Conservation (phyloP, 2,797 vertebrate species). For the Synanceia verrucosa region DNA sequence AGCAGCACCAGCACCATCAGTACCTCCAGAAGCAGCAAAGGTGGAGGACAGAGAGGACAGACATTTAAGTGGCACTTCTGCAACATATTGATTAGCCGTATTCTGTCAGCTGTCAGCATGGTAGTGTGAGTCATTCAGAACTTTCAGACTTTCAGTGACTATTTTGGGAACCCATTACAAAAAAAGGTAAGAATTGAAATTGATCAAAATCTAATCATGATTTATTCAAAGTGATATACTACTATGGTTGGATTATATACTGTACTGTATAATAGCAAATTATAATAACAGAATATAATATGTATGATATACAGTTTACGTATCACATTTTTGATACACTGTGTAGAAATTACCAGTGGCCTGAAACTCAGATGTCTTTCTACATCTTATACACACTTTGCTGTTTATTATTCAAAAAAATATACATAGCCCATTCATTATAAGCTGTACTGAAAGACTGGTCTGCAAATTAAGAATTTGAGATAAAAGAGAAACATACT, state of each 20-base stretch:
- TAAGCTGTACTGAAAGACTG: neutral
- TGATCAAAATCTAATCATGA: neutral
- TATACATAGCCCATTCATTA: neutral
- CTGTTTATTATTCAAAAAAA: neutral
- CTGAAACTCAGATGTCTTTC: neutral
- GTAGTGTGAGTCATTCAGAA: slow-evolving; percentile 16
- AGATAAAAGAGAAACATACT: neutral
- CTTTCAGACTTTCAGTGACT: slow-evolving; percentile 30
- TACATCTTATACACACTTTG: neutral
- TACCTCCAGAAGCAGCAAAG: neutral
- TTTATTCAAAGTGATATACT: neutral
- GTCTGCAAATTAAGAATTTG: neutral
- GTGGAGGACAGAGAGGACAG: slow-evolving; percentile 30
- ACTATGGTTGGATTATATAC: neutral
- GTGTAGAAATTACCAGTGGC: neutral
- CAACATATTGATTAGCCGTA: neutral
- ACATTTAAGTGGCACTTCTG: neutral
- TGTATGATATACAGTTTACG: neutral
- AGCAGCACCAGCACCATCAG: neutral
- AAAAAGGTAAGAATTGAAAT: slow-evolving; percentile 51
- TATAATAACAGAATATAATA: neutral
- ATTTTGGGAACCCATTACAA: slow-evolving; percentile 1
- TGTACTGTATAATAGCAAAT: neutral
- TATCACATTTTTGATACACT: no score
- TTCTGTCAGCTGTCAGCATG: neutral